phyloP scores from a whole-genome alignment of 2,797 vertebrate species.

The Pipistrellus nathusii region DNA sequence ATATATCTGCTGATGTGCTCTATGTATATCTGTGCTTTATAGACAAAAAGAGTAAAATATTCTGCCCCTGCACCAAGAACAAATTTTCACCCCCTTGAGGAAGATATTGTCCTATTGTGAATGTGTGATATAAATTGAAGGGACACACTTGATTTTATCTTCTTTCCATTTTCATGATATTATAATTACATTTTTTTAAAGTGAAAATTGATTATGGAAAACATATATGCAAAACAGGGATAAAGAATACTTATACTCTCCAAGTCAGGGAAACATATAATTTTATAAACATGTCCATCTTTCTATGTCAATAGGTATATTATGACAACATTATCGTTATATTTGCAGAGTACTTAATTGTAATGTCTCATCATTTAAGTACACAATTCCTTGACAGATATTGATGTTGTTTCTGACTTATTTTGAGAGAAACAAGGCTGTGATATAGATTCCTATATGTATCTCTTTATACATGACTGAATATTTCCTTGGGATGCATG shows the following conservation, averaged over 20 bases:
- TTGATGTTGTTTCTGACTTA: not conserved
- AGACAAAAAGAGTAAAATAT: not conserved
- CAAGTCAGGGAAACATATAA: not conserved
- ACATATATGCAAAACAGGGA: not conserved
- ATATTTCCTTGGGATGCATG: not conserved
- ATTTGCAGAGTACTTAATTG: not conserved
- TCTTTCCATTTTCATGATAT: not conserved
- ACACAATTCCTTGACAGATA: not conserved
- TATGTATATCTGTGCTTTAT: not conserved
- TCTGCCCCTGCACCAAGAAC: not conserved
- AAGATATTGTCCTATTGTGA: not conserved
- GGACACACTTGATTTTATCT: not conserved
- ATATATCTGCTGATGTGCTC: not conserved
- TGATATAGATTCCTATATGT: not conserved
- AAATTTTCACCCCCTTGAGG: not conserved
- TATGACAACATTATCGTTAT: not conserved
- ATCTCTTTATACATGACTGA: not conserved
- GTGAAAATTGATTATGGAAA: conserved; percentile 21
- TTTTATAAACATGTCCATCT: not conserved
- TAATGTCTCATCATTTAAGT: not conserved
- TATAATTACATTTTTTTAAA: conserved; percentile 23
- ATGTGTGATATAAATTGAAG: not conserved
- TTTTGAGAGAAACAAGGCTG: not conserved
- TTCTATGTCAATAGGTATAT: not conserved
- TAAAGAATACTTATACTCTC: not conserved